Evolutionary conservation across 2,797 vertebrate species (phyloP), one percentile per base, ranked within the genome.

Genomic region (Oreochromis mossambicus): DNA sequence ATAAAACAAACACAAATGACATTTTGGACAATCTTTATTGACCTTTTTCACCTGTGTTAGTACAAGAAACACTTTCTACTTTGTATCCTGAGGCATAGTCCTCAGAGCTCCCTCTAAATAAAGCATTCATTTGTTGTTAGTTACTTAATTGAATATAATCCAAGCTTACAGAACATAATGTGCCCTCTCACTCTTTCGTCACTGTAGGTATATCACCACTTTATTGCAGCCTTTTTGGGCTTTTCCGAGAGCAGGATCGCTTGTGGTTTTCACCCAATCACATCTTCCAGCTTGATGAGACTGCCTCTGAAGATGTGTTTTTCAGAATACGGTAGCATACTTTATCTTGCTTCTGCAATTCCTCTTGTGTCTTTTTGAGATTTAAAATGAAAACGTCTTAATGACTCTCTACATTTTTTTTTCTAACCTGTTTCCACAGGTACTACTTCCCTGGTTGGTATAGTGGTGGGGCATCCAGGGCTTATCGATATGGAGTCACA

Each of bases 391-490:
- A 5, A 58, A 68, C 10, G 1, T 78, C 14, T 4, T 29, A 7
- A 2, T 86, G 4, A 77, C 7, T 34, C 5, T 19, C 15, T 75
- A 12, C 15, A 12, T 84, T 73, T 75, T 41, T 41, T 7, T 79
- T 70, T 26, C 3, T 46, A 66, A 8, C 12, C 1, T 2, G 66
- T 82, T 70, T 34, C 46, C 2, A 77, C 87, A 99, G 98, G 91
- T 98, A 97, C 95, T 99, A 99, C 93, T 99, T 98, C 92, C 97
- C 98, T 84, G 96, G 97, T 91, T 99, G 98, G 98, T 98, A 98
- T 87, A 97, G 97, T 79, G 97, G 96, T 81, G 97, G 97, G 80
- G 95, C 91, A 70, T 97, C 97, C 91, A 88, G 94, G 32, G 97
- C 98, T 1, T 98, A 97, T 91, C 96, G 98, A 2, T 97, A 97